Evolutionary conservation across 2,797 vertebrate species (phyloP).

Genomic region (Sebastiscus tertius): DNA sequence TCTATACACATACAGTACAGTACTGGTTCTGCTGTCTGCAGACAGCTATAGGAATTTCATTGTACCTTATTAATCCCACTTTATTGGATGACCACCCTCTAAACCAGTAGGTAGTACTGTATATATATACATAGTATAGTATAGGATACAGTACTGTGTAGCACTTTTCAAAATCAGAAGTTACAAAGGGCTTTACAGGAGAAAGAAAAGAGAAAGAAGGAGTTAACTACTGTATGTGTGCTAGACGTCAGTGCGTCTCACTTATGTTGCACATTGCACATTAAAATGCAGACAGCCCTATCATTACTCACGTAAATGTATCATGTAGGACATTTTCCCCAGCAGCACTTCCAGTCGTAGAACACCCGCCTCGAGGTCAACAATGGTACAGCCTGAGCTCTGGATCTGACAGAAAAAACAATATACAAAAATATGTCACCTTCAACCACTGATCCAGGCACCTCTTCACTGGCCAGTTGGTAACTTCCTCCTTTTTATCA

Average conservation of each 20-base stretch:
- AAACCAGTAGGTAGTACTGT: background rate
- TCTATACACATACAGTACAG: background rate
- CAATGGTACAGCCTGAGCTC: slow-evolving; percentile 83
- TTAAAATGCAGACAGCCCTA: background rate
- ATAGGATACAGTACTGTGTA: background rate
- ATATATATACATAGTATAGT: too few relatives aligned
- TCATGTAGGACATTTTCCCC: slow-evolving; percentile 89
- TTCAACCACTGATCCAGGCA: background rate
- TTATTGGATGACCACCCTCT: background rate
- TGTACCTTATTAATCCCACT: background rate
- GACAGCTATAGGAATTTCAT: background rate
- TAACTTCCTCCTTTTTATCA: background rate
- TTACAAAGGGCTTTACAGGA: background rate
- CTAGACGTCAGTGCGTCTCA: background rate
- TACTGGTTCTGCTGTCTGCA: background rate
- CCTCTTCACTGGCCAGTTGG: background rate
- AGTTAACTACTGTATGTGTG: too few relatives aligned
- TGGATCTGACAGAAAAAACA: slow-evolving; percentile 80
- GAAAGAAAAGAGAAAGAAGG: background rate
- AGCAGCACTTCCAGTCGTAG: slow-evolving; percentile 87
- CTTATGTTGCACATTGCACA: background rate
- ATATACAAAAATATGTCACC: background rate
- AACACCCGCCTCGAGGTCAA: slow-evolving; percentile 83
- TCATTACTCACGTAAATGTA: slow-evolving; percentile 87
- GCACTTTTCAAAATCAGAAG: background rate